Evolutionary conservation across 2,113 vertebrate genomes (phyloP), one percentile per base, ranked within the genome.

Genomic region (Misgurnus mizolepis): DNA sequence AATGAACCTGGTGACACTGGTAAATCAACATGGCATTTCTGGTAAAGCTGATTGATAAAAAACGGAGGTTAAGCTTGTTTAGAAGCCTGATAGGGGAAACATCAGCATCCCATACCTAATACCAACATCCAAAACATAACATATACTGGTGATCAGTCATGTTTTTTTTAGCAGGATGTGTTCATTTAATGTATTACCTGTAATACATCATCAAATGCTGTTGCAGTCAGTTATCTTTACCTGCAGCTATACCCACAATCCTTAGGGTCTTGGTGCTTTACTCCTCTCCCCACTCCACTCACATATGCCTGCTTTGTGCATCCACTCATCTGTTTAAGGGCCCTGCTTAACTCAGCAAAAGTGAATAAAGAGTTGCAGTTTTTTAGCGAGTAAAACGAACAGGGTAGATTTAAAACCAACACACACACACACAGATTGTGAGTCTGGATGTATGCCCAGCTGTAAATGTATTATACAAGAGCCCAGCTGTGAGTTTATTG

Each of bases 321-420:
- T 40, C 22, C 4, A 7, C 62, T 75, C 7, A 8, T 53, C 4
- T 41, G 18, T 76, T 65, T 15, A 8, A n/a, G 22, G 3, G 58
- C n/a, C 43, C 55, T 70, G 80, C 67, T 77, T 55, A 66, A 66
- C 75, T 81, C 72, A 76, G 72, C 65, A 58, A 45, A 40, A 55
- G 34, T 45, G 49, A 67, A n/a, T 69, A 43, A 40, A 56, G 67
- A 39, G 50, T 55, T 61, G 60, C 45, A 58, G 67, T 62, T 72
- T 62, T 66, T 56, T 49, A 55, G 39, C 53, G 45, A 77, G 34
- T 70, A 50, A 62, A 53, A 53, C n/a, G n/a, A 71, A 72, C 47
- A 27, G 47, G 69, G 50, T 18, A 75, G 12, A 75, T 17, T 75
- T 47, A 0, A 27, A 43, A 47, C 40, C 34, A 40, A 43, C 49